Evolutionary conservation across 37 sponge, comb jelly and placozoan species (phyloP).

Genomic region (Aplysina aerophoba): DNA sequence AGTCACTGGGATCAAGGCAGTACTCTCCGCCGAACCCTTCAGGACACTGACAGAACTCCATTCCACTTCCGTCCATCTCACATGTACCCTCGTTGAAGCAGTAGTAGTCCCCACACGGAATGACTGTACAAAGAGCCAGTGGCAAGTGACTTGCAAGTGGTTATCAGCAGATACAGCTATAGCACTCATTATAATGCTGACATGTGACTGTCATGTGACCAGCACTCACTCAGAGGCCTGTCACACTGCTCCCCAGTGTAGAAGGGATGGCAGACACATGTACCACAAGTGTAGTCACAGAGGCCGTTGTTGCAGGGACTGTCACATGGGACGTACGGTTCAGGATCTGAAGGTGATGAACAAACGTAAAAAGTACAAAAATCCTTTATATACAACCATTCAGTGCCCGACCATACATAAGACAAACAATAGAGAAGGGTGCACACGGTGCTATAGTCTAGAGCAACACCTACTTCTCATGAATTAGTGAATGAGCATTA

Average conservation of each 20-base stretch:
- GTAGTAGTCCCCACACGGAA: conserved; percentile 23
- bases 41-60: background rate
- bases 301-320: background rate
- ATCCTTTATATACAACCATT: too few species aligned
- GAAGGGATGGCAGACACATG: conserved; percentile 13
- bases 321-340: background rate
- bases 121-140: background rate
- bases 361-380: too few species aligned
- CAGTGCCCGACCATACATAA: too few species aligned
- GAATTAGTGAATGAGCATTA: too few species aligned
- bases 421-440: too few species aligned
- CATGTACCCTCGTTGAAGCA: background rate
- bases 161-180: too few species aligned
- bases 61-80: background rate
- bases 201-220: too few species aligned
- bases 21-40: background rate
- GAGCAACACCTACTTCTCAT: too few species aligned
- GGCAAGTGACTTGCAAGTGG: too few species aligned
- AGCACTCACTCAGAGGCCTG: background rate
- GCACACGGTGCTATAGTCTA: too few species aligned
- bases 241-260: background rate
- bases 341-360: too few species aligned
- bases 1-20: background rate
- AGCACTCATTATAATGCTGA: too few species aligned
- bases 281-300: conserved; percentile 1